Evolutionary conservation across 2,797 vertebrate genomes (phyloP).

Genomic region (Nyctibius grandis): DNA sequence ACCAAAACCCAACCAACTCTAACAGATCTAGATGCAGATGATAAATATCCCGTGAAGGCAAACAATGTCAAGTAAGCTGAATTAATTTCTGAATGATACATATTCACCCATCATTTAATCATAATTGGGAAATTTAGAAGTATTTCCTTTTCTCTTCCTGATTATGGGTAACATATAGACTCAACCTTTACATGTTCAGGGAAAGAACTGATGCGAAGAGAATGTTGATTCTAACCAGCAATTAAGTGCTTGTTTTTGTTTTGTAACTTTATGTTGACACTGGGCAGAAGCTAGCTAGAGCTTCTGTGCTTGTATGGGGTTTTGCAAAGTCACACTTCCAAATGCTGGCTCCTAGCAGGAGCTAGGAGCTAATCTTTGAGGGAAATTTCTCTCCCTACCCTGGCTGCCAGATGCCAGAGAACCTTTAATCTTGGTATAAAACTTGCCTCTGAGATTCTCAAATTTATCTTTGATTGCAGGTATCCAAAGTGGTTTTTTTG

Average conservation of each 20-base stretch:
- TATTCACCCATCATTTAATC: background rate
- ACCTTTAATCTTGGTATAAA: background rate
- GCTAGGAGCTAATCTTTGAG: background rate
- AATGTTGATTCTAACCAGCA: background rate
- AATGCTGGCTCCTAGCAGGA: background rate
- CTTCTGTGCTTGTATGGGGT: background rate
- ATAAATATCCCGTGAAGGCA: background rate
- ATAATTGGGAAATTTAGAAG: background rate
- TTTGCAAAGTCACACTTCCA: background rate
- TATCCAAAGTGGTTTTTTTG: background rate
- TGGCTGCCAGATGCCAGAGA: background rate
- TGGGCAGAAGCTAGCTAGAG: background rate
- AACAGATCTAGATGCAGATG: background rate
- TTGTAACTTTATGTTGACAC: background rate
- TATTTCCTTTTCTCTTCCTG: background rate
- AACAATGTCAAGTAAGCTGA: background rate
- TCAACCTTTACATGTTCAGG: background rate
- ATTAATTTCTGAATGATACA: background rate
- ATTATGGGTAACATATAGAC: background rate
- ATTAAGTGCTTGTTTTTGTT: background rate
- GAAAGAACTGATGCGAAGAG: background rate
- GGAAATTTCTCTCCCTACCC: background rate
- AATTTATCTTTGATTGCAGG: background rate
- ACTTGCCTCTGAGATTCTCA: background rate
- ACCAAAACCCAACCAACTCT: background rate